These are phyloP conservation scores for Pongo pygmaeus DNA, from an alignment of 2,113 vertebrate species.

Conservation along the genomic window DNA sequence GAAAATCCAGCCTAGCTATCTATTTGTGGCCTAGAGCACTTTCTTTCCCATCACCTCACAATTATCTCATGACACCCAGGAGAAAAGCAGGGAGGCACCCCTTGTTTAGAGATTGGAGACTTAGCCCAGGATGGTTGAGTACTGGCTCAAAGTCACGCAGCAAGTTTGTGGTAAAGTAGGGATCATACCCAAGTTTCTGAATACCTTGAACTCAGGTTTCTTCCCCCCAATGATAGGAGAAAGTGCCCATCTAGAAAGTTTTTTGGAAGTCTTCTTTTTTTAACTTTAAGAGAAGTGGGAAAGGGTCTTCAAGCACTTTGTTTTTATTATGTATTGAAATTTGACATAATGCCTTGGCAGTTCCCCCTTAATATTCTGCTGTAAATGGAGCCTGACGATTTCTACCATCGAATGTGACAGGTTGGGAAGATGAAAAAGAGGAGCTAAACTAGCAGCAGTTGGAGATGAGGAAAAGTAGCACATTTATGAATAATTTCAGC, in stretches of 20 bases:
- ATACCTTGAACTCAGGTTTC: not conserved
- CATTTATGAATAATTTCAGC: constrained; percentile 90
- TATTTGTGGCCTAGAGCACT: not conserved
- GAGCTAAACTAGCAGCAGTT: constrained; percentile 86
- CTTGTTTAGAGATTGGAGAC: not conserved
- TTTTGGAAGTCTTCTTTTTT: constrained; percentile 53
- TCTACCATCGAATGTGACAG: constrained; percentile 86
- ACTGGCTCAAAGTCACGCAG: not conserved
- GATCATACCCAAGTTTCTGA: not conserved
- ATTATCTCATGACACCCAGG: not conserved
- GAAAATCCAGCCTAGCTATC: not conserved
- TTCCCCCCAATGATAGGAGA: not conserved
- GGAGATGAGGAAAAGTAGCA: constrained; percentile 87
- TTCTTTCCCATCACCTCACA: not conserved
- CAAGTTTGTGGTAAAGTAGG: not conserved
- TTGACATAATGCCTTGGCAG: constrained; percentile 81
- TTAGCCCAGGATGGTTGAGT: not conserved
- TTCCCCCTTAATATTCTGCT: constrained; percentile 84
- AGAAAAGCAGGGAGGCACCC: not conserved
- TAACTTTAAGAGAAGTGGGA: constrained; percentile 55
- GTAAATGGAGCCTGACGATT: constrained; percentile 83
- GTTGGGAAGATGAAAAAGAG: constrained; percentile 88
- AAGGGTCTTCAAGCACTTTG: constrained; percentile 78
- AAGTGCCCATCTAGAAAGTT: not conserved
- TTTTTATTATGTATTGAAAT: constrained; percentile 85